A percentile compares a stretch with the other conserved stretches of the same genome.
Evolutionary conservation across 1,140 invertebrate genomes (phyloP).

Genomic region (Tetragonula clypearis): DNA sequence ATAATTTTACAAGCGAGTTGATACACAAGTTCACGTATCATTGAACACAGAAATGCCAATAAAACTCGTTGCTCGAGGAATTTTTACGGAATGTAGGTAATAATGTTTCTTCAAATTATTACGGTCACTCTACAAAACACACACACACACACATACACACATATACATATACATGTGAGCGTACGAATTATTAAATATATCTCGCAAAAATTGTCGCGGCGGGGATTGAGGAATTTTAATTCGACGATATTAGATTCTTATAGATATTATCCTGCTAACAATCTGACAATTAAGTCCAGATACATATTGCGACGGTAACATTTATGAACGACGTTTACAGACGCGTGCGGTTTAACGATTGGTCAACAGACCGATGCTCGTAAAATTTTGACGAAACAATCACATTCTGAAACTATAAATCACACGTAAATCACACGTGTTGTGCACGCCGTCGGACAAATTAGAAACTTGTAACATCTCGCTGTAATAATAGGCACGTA

Average conservation of each 20-base stretch:
- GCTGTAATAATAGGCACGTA: not conserved
- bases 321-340: not conserved
- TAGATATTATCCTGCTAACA: not conserved
- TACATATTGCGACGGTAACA: not conserved
- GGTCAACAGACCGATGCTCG: not conserved
- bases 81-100: not conserved
- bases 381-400: slow-evolving; percentile 20
- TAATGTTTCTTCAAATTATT: not conserved
- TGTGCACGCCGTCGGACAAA: not conserved
- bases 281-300: not conserved
- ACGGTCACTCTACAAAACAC: not conserved
- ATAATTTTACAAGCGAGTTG: not conserved
- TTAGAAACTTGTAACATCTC: slow-evolving; percentile 11
- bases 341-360: not conserved
- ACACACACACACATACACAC: no score
- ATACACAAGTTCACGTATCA: not conserved
- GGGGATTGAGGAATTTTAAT: not conserved
- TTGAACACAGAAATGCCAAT: not conserved
- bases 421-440: not conserved
- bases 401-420: slow-evolving; percentile 1
- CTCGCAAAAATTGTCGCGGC: no score
- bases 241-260: not conserved
- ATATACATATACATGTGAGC: no score
- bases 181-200: not conserved
- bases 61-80: not conserved